phyloP scores from a whole-genome alignment of 2,113 vertebrate genomes.

The Sialia sialis region DNA sequence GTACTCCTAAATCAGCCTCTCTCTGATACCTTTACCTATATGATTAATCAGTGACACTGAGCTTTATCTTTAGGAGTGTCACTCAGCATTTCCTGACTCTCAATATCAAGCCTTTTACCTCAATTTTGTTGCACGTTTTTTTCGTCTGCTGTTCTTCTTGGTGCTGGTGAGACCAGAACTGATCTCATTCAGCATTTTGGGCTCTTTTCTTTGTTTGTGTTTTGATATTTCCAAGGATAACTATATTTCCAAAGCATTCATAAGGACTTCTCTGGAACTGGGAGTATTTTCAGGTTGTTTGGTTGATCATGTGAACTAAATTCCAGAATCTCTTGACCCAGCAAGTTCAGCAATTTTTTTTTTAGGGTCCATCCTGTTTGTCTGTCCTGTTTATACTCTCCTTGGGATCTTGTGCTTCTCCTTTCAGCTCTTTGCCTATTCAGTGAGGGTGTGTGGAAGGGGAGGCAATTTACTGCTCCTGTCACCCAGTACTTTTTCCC shows the following conservation, averaged over 20 bases:
- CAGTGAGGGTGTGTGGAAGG: not conserved
- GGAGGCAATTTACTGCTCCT: not conserved
- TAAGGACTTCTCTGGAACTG: not conserved
- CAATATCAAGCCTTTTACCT: not conserved
- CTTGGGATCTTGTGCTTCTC: not conserved
- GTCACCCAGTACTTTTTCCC: not conserved
- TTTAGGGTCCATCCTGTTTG: not conserved
- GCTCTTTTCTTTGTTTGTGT: not conserved
- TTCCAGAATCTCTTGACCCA: not conserved
- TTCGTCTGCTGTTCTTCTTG: not conserved
- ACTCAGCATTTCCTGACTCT: not conserved
- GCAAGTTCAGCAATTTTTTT: not conserved
- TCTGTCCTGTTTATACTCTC: rapidly evolving
- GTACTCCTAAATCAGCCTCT: not conserved
- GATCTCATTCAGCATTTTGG: not conserved
- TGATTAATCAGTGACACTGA: not conserved
- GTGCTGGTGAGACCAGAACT: not conserved
- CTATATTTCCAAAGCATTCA: not conserved
- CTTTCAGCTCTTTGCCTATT: rapidly evolving
- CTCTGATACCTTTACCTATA: not conserved
- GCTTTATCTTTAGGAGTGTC: not conserved
- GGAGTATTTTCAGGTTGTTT: not conserved
- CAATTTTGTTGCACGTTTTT: not conserved
- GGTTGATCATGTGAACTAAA: not conserved
- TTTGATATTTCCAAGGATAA: not conserved